These are phyloP conservation scores for Ochropleura leucogaster DNA, from an alignment of 2,888 invertebrate genomes.

Conservation along the genomic window DNA sequence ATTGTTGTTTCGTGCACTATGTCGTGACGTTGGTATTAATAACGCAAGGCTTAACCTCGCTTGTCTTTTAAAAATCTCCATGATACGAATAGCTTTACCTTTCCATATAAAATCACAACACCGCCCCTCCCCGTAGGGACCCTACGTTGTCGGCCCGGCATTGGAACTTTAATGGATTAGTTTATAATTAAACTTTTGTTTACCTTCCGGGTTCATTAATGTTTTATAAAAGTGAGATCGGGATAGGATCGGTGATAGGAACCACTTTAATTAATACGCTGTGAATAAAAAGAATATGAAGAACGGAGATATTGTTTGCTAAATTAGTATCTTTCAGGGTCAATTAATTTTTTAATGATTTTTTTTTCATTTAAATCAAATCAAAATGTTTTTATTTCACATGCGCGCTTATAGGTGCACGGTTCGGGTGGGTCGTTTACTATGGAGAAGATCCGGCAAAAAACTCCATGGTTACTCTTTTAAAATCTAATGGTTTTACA, in stretches of 20 bases:
- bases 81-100: neutral
- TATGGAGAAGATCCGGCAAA: too few relatives aligned
- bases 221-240: constrained; percentile 15
- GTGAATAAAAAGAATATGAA: constrained; percentile 8
- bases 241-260: constrained; percentile 1
- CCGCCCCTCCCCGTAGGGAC: neutral
- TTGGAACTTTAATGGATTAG: constrained; percentile 45
- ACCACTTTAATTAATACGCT: constrained; percentile 31
- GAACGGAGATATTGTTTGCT: neutral
- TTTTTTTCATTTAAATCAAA: too few relatives aligned
- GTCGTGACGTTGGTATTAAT: neutral
- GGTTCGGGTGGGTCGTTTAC: too few relatives aligned
- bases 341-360: too few relatives aligned
- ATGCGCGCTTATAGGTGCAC: too few relatives aligned
- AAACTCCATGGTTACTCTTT: too few relatives aligned
- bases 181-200: constrained; percentile 52
- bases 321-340: neutral
- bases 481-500: too few relatives aligned
- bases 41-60: neutral
- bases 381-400: too few relatives aligned
- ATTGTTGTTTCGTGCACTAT: neutral
- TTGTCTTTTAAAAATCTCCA: neutral
- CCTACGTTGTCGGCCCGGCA: neutral
- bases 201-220: constrained; percentile 5
- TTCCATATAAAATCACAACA: constrained; percentile 6